These are phyloP conservation scores for Triplophysa yarkandensis DNA, from an alignment of 2,797 vertebrate species.

Conservation along the genomic window DNA sequence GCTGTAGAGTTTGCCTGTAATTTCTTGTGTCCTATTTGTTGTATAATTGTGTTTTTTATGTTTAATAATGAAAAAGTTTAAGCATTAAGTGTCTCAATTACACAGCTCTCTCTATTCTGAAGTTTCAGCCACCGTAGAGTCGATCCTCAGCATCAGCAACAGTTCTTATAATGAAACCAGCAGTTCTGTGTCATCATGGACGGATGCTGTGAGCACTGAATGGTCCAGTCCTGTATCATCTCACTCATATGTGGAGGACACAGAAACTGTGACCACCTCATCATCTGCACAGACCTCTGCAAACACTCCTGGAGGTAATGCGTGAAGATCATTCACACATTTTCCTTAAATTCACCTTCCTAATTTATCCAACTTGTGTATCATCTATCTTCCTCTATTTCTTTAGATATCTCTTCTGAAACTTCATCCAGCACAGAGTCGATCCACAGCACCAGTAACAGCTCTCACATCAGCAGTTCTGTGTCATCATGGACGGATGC, in stretches of 20 bases:
- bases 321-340: not conserved
- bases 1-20: too few species aligned
- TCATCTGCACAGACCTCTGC: not conserved
- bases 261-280: not conserved
- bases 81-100: too few species aligned
- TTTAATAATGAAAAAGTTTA: too few species aligned
- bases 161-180: not conserved
- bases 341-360: not conserved
- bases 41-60: too few species aligned
- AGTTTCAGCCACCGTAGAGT: not conserved
- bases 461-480: not conserved
- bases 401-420: not conserved
- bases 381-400: not conserved
- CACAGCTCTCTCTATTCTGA: constrained; percentile 14
- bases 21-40: too few species aligned
- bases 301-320: not conserved
- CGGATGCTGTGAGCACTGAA: not conserved
- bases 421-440: not conserved
- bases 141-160: not conserved
- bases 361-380: not conserved
- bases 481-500: not conserved
- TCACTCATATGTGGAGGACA: not conserved
- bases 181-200: not conserved
- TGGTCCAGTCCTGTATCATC: not conserved
- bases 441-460: not conserved